A percentile compares a stretch with the other conserved stretches of the same genome.
phyloP scores from a whole-genome alignment of 2,888 invertebrate species.

The Leptogaster cylindrica region DNA sequence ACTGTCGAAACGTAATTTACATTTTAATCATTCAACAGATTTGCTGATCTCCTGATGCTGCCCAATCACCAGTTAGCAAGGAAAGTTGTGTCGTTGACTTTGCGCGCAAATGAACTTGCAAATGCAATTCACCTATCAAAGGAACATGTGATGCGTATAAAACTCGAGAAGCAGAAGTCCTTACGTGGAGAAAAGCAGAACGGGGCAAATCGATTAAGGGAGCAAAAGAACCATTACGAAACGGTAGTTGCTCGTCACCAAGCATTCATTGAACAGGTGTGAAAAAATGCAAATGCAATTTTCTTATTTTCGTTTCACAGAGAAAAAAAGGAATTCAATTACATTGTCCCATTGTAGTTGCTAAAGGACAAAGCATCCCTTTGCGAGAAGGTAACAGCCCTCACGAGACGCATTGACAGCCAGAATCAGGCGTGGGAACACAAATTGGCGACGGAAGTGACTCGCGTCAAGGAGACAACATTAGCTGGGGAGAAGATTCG shows the following conservation, averaged over 20 bases:
- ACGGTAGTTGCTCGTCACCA: conserved; percentile 78
- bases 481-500: conserved; percentile 77
- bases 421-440: conserved; percentile 74
- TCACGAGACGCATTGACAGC: conserved; percentile 60
- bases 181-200: conserved; percentile 60
- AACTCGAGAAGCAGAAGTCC: conserved; percentile 60
- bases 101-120: conserved; percentile 61
- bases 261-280: conserved; percentile 79
- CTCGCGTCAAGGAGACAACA: conserved; percentile 77
- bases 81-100: conserved; percentile 57
- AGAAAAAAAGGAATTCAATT: conserved; percentile 27
- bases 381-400: conserved; percentile 66
- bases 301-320: neutral
- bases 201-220: conserved; percentile 62
- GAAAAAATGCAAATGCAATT: conserved; percentile 37
- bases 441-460: conserved; percentile 75
- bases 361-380: conserved; percentile 80
- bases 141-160: conserved; percentile 58
- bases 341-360: conserved; percentile 61
- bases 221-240: conserved; percentile 76
- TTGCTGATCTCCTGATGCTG: conserved; percentile 60
- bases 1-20: too few species aligned
- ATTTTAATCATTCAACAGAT: conserved; percentile 50
- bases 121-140: conserved; percentile 61
- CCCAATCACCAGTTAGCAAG: conserved; percentile 62